A percentile compares a stretch with the other conserved stretches of the same genome.
phyloP scores from a whole-genome alignment of 2,888 invertebrate species.

The Patella caerulea region DNA sequence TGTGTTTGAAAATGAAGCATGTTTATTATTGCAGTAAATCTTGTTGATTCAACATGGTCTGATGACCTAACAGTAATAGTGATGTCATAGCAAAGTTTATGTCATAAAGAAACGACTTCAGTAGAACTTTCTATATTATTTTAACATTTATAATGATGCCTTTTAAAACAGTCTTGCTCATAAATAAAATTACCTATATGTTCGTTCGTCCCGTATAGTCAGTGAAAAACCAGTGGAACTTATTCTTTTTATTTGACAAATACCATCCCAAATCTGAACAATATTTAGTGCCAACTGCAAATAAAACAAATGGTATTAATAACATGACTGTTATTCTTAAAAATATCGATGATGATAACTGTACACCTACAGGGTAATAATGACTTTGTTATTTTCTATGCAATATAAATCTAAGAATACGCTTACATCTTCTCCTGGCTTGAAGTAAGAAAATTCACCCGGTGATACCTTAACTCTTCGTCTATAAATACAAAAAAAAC shows the following conservation, averaged over 20 bases:
- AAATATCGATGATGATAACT: background rate
- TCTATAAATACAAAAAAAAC: constrained; percentile 38
- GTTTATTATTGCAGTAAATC: too few species aligned
- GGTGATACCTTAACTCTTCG: constrained; percentile 49
- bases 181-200: constrained; percentile 45
- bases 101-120: too few species aligned
- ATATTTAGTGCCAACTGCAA: constrained; percentile 52
- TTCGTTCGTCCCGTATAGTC: constrained; percentile 39
- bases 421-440: constrained; percentile 55
- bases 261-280: constrained; percentile 53
- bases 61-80: too few species aligned
- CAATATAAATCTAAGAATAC: too few species aligned
- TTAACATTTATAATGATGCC: too few species aligned
- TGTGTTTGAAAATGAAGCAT: too few species aligned
- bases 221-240: constrained; percentile 48
- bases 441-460: constrained; percentile 60
- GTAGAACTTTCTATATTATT: too few species aligned
- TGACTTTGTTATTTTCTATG: background rate
- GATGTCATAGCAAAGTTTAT: too few species aligned
- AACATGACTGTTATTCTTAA: constrained; percentile 16
- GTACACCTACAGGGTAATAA: background rate
- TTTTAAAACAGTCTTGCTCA: background rate
- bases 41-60: too few species aligned
- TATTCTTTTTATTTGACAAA: constrained; percentile 36
- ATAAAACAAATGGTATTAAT: background rate